Conservation (phyloP, 2,797 vertebrate species). For the Loris lydekkerianus region DNA sequence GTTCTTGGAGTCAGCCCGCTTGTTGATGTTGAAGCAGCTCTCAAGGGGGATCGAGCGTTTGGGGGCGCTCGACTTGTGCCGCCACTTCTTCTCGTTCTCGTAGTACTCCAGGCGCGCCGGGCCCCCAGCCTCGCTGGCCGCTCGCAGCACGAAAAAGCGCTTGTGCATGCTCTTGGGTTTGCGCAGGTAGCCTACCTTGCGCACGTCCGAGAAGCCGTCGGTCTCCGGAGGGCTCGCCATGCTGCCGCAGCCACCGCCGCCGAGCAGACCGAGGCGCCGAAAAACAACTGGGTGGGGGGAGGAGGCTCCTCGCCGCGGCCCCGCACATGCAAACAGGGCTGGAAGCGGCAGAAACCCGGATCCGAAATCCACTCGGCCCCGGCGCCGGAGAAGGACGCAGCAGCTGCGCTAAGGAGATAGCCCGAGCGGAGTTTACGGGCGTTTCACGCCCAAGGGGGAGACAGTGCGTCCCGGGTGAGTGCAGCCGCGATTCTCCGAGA, state of each 20-base stretch:
- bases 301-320: slow-evolving; percentile 80
- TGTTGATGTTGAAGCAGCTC: slow-evolving; percentile 96
- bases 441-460: slow-evolving; percentile 83
- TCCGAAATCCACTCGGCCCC: slow-evolving; percentile 65
- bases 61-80: slow-evolving; percentile 94
- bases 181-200: slow-evolving; percentile 95
- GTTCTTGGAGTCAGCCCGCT: slow-evolving; percentile 95
- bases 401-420: slow-evolving; percentile 61
- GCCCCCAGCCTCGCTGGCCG: slow-evolving; percentile 92
- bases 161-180: slow-evolving; percentile 97
- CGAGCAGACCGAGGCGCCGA: slow-evolving; percentile 74
- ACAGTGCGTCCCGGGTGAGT: slow-evolving; percentile 81
- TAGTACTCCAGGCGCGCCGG: slow-evolving; percentile 95
- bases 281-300: slow-evolving; percentile 86
- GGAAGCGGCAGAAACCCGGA: slow-evolving; percentile 60
- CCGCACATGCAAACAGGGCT: slow-evolving; percentile 82
- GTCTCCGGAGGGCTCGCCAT: slow-evolving; percentile 92
- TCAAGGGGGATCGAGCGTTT: slow-evolving; percentile 94
- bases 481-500: slow-evolving; percentile 75
- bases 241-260: slow-evolving; percentile 84
- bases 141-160: slow-evolving; percentile 94
- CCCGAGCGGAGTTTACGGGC: slow-evolving; percentile 84
- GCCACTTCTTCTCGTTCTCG: slow-evolving; percentile 96
- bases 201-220: slow-evolving; percentile 94
- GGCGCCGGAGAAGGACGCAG: slow-evolving; percentile 49